Conservation (phyloP, 2,113 vertebrate species). For the Balaeniceps rex region DNA sequence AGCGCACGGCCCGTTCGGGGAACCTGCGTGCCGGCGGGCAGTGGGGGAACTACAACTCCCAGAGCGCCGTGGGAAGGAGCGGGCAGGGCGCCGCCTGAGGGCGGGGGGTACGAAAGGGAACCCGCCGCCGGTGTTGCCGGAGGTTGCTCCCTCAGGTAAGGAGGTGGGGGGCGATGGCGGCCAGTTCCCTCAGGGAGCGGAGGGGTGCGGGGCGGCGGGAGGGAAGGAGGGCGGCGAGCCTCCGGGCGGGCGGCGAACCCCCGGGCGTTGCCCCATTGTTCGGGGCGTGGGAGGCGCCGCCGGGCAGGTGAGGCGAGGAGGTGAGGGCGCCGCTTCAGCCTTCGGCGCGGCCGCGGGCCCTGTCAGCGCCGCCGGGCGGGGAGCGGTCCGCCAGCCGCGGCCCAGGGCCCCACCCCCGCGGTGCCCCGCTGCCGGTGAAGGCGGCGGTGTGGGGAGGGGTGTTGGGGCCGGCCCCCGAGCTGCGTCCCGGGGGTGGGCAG, state of each 20-base stretch:
- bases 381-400: not conserved
- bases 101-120: slow-evolving; percentile 69
- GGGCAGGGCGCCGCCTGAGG: slow-evolving; percentile 47
- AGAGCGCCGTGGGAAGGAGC: not conserved
- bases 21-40: accelerated
- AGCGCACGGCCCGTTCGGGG: accelerated
- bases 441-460: not conserved
- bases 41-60: slow-evolving; percentile 50
- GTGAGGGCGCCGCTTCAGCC: not conserved
- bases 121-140: not conserved
- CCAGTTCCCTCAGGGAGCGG: accelerated
- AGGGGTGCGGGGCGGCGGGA: not conserved
- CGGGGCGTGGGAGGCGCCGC: not conserved
- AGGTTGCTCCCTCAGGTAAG: not conserved
- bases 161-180: accelerated
- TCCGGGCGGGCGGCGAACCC: not conserved
- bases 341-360: not conserved
- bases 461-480: not conserved
- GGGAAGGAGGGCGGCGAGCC: not conserved
- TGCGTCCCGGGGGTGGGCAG: not conserved
- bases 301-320: not conserved
- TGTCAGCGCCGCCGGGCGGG: too few relatives aligned
- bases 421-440: not conserved
- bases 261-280: not conserved
- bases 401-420: not conserved